Evolutionary conservation across 2,113 vertebrate genomes (phyloP).

Genomic region (Callorhinus ursinus): DNA sequence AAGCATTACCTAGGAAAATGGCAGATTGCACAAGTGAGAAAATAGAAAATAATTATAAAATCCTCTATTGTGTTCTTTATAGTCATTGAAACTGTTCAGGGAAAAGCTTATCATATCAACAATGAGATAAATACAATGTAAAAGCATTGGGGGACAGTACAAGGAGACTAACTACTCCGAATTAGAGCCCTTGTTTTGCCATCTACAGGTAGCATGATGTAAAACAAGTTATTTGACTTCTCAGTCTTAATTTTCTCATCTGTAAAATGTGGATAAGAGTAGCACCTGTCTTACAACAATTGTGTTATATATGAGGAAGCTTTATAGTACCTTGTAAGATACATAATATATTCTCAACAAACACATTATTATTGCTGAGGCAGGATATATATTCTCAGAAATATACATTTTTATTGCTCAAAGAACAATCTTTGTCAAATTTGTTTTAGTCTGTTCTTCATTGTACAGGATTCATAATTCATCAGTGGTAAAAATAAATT

Average conservation of each 20-base stretch:
- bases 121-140: constrained; percentile 2
- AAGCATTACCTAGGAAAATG: constrained; percentile 47
- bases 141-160: not conserved
- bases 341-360: not conserved
- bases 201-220: not conserved
- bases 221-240: not conserved
- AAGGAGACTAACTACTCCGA: too few species aligned
- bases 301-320: not conserved
- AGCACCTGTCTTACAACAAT: not conserved
- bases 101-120: not conserved
- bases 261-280: not conserved
- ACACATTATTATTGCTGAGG: not conserved
- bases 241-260: not conserved
- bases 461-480: not conserved
- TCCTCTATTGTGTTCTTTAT: constrained; percentile 11
- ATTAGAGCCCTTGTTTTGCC: not conserved
- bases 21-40: constrained; percentile 29
- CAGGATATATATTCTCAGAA: not conserved
- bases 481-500: constrained; percentile 16
- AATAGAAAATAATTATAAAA: constrained; percentile 52
- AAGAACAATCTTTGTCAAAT: not conserved
- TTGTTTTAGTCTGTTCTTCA: not conserved
- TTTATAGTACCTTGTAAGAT: not conserved
- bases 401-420: not conserved
- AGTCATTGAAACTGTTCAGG: not conserved